Percentiles rank a stretch among this genome's conserved stretches.
phyloP scores from a whole-genome alignment of 2,113 vertebrate species.

The Promerops cafer region DNA sequence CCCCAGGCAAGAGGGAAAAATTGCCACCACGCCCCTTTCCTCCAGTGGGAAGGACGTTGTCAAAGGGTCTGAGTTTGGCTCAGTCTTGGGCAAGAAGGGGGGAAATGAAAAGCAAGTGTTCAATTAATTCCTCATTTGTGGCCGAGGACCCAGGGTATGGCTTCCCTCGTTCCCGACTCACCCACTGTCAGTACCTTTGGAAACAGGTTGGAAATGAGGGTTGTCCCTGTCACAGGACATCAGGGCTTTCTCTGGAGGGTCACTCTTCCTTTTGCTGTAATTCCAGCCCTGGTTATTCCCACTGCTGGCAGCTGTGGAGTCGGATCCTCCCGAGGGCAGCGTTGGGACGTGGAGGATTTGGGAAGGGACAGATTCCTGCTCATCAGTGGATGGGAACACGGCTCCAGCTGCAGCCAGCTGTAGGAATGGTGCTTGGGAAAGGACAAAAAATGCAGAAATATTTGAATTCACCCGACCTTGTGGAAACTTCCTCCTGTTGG shows the following conservation, averaged over 20 bases:
- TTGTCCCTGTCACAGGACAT: not conserved
- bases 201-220: slow-evolving; percentile 36
- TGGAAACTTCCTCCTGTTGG: not conserved
- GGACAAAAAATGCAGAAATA: not conserved
- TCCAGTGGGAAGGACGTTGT: not conserved
- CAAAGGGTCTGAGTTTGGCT: not conserved
- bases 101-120: not conserved
- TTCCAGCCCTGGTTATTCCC: fast-evolving
- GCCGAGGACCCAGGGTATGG: not conserved
- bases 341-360: fast-evolving
- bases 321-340: fast-evolving
- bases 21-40: fast-evolving
- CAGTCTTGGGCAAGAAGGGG: too few species aligned
- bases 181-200: slow-evolving; percentile 1
- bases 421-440: not conserved
- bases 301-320: not conserved
- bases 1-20: not conserved
- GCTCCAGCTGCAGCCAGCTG: not conserved
- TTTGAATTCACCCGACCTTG: not conserved
- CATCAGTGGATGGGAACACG: fast-evolving
- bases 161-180: not conserved
- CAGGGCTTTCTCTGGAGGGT: not conserved
- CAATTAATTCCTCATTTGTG: slow-evolving; percentile 42
- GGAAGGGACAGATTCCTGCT: not conserved
- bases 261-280: not conserved